Base-by-base conservation (phyloP, 2,797 vertebrate species). In the Acomys russatus region DNA sequence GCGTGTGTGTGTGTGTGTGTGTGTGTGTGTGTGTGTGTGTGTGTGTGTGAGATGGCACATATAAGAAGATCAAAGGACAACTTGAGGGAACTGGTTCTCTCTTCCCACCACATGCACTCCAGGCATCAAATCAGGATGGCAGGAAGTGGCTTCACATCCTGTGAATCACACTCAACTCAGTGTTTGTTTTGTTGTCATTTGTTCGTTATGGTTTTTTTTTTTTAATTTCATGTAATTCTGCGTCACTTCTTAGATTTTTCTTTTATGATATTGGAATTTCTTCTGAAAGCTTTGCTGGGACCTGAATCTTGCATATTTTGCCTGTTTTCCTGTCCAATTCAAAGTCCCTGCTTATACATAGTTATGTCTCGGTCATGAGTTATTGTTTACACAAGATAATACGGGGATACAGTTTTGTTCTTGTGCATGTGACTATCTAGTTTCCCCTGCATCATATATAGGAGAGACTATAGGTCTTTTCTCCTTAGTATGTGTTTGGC, bases 91-190 rank as follows among this genome's bases (percentile, higher is more conserved):
- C 7, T 20, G 17, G 9, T 33, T 84, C 17, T 49, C 9, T 30
- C 30, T 23, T 23, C 44, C 28, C 10, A 85, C 44, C 30, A 51
- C 44, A 30, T 18, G 1, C 25, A 51, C 33, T 85, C 15, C 4
- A 51, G 38, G 28, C 17, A 51, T 68, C 44, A 51, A 51, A 51
- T 68, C 11, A 56, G 6, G 35, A 33, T 49, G 10, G 6, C 38
- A 85, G 10, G 28, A 68, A 49, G 28, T 49, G 23, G 15, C 82
- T 33, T 85, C 51, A n/a, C 23, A 12, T 3, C 12, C 11, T 54
- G 8, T 11, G 0, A 18, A n/a, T 54, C 18, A 51, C 11, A 4
- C 11, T n/a, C 6, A 44, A n/a, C 6, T 10, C 6, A 68, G 6
- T n/a, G 1, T 70, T 70, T 68, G 3, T 12, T 70, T 86, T 35